phyloP scores from a whole-genome alignment of 2,888 invertebrate species.

The Callinectes sapidus region DNA sequence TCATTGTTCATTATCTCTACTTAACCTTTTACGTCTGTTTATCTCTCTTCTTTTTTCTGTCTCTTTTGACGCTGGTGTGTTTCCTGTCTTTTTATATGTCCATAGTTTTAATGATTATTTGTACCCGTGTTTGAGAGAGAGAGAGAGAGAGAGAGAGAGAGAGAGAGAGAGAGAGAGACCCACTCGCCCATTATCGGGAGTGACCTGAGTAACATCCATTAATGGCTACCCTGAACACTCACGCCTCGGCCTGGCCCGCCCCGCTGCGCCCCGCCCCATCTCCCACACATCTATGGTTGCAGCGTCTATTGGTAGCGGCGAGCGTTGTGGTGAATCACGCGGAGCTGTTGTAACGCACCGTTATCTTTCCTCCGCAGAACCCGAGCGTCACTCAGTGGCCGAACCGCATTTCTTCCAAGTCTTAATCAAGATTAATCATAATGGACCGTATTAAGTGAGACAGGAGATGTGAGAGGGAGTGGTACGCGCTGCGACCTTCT shows the following conservation, averaged over 20 bases:
- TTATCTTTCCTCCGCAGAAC: neutral
- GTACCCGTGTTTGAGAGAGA: neutral
- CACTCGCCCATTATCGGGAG: neutral
- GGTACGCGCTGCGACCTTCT: neutral
- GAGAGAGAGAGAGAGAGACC: conserved; percentile 34
- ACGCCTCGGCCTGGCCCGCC: neutral
- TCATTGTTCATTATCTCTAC: neutral
- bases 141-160: neutral
- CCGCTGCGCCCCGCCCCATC: neutral
- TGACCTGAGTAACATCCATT: neutral
- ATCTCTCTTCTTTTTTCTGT: neutral
- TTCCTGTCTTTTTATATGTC: neutral
- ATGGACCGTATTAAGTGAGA: neutral
- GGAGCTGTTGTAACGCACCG: neutral
- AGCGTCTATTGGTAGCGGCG: neutral
- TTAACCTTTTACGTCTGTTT: neutral
- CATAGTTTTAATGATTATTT: neutral
- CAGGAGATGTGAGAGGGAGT: neutral
- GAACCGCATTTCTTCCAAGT: neutral
- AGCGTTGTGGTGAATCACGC: neutral
- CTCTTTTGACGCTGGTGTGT: neutral
- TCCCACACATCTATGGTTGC: neutral
- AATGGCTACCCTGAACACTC: neutral
- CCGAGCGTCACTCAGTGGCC: conserved; percentile 1
- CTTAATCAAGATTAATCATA: conserved; percentile 10